These are phyloP conservation scores for Eclectus roratus DNA, from an alignment of 2,113 vertebrate species.

Conservation along the genomic window DNA sequence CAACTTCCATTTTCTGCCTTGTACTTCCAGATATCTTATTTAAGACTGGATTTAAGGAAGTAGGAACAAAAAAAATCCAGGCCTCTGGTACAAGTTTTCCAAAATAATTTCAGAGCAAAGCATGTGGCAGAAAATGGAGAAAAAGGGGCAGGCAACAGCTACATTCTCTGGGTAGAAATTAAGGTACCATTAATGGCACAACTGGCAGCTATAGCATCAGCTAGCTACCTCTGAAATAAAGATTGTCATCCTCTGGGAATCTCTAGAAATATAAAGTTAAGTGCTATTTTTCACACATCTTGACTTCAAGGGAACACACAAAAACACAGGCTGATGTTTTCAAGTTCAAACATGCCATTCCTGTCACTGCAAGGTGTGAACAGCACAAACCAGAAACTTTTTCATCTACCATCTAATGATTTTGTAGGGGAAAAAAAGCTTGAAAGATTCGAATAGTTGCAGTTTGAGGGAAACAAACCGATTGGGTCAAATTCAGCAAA, in stretches of 20 bases:
- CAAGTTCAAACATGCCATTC: slow-evolving; percentile 38
- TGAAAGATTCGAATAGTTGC: neutral
- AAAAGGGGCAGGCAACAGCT: neutral
- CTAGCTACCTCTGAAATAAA: neutral
- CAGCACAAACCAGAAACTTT: neutral
- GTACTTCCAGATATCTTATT: neutral
- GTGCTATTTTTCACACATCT: slow-evolving; percentile 40
- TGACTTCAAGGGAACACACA: slow-evolving; percentile 14
- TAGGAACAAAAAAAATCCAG: neutral
- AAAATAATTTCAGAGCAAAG: neutral
- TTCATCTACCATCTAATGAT: neutral
- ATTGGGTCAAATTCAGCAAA: too few species aligned
- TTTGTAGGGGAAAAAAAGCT: neutral
- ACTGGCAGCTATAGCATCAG: neutral
- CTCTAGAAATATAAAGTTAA: neutral
- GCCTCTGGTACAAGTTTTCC: neutral
- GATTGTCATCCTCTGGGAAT: neutral
- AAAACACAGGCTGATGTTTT: slow-evolving; percentile 18
- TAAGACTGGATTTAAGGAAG: slow-evolving; percentile 5
- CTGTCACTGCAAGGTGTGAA: slow-evolving; percentile 20
- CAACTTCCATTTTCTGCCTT: neutral
- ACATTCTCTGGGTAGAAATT: neutral
- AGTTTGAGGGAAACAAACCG: too few species aligned
- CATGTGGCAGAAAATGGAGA: neutral
- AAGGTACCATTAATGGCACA: neutral